Percentiles rank a stretch among this genome's conserved stretches.
Conservation (phyloP, 2,797 vertebrate species). For the Falco novaeseelandiae region DNA sequence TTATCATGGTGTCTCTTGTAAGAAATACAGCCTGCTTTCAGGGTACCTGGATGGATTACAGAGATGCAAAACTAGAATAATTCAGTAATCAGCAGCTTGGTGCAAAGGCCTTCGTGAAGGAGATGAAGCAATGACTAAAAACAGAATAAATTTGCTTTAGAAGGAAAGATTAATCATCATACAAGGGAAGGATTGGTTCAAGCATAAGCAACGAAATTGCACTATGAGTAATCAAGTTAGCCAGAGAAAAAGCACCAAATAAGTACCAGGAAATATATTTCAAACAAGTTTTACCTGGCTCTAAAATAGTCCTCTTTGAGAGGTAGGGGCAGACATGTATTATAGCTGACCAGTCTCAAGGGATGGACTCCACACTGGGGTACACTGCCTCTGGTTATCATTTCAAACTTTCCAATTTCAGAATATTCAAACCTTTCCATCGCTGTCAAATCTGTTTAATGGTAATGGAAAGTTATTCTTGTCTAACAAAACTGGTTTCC, state of each 20-base stretch:
- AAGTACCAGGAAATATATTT: background rate
- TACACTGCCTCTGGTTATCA: background rate
- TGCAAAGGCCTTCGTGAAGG: background rate
- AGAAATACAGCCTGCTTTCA: conserved; percentile 1
- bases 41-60: background rate
- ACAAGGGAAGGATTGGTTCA: background rate
- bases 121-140: conserved; percentile 23
- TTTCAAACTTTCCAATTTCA: background rate
- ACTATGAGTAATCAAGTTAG: background rate
- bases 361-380: background rate
- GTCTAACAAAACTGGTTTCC: background rate
- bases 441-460: background rate
- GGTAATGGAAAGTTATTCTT: background rate
- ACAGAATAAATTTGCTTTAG: background rate
- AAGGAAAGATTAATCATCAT: background rate
- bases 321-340: rapidly evolving
- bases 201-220: background rate
- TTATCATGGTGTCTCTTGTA: background rate
- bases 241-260: background rate
- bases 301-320: background rate
- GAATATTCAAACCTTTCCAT: background rate
- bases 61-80: background rate
- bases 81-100: background rate
- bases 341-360: background rate
- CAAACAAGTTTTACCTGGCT: background rate